Conservation (phyloP, 2,113 vertebrate species). For the Dascyllus trimaculatus region DNA sequence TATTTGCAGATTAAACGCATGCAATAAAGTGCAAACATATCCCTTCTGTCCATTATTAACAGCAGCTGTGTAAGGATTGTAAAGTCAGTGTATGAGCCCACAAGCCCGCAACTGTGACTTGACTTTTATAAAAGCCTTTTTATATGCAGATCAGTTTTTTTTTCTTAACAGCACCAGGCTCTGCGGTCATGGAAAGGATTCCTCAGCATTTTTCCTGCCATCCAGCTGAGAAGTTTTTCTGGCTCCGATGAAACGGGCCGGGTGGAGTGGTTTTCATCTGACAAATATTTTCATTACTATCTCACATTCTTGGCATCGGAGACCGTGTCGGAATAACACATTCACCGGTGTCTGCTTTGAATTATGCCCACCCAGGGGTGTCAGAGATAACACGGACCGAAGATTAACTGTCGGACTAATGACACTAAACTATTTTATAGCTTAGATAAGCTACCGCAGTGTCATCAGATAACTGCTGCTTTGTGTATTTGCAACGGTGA, state of each 20-base stretch:
- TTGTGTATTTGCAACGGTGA: neutral
- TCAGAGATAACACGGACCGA: slow-evolving; percentile 51
- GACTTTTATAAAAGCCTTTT: slow-evolving; percentile 55
- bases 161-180: slow-evolving; percentile 32
- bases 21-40: slow-evolving; percentile 17
- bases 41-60: slow-evolving; percentile 54
- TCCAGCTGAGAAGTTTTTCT: slow-evolving; percentile 59
- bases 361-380: slow-evolving; percentile 70
- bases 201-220: slow-evolving; percentile 55
- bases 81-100: slow-evolving; percentile 32
- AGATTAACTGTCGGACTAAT: slow-evolving; percentile 26
- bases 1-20: slow-evolving; percentile 26
- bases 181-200: slow-evolving; percentile 55
- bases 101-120: slow-evolving; percentile 40
- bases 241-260: slow-evolving; percentile 57
- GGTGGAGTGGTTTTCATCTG: slow-evolving; percentile 67
- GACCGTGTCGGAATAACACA: slow-evolving; percentile 44
- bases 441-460: neutral
- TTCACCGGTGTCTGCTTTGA: slow-evolving; percentile 67
- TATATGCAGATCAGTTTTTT: slow-evolving; percentile 43
- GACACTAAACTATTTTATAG: neutral
- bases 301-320: slow-evolving; percentile 73
- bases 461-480: neutral
- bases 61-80: slow-evolving; percentile 70
- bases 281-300: slow-evolving; percentile 81